These are phyloP conservation scores for Diarsia rubi DNA, from an alignment of 2,888 invertebrate species.

Conservation along the genomic window DNA sequence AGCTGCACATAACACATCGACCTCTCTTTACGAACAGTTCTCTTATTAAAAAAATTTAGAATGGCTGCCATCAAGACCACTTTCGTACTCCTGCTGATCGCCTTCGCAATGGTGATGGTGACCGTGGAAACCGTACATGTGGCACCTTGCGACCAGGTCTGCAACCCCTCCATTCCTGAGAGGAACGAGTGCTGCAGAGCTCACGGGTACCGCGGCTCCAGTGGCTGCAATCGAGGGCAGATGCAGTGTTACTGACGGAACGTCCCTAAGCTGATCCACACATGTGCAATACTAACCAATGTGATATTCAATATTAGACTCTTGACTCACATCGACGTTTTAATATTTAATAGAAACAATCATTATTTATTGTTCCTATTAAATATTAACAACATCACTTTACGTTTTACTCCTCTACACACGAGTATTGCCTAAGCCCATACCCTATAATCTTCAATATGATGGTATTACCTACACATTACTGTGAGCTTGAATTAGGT, in stretches of 20 bases:
- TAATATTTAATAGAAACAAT: no score
- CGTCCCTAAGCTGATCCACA: not conserved
- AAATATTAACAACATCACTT: no score
- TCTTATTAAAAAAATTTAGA: conserved; percentile 7
- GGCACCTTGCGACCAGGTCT: conserved; percentile 37
- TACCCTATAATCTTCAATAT: no score
- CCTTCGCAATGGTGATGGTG: conserved; percentile 48
- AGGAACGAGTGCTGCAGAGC: conserved; percentile 43
- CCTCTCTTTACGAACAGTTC: conserved; percentile 24
- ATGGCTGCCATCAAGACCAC: conserved; percentile 42
- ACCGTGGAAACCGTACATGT: conserved; percentile 22
- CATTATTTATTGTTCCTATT: no score
- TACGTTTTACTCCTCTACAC: no score
- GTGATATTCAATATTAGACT: no score
- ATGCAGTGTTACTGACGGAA: conserved; percentile 24
- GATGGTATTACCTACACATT: no score
- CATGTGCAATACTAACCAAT: no score
- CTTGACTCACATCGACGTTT: no score
- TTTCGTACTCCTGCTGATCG: conserved; percentile 39
- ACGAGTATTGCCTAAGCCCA: no score
- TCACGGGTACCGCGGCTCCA: conserved; percentile 17
- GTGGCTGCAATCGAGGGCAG: not conserved
- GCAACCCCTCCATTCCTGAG: conserved; percentile 2
- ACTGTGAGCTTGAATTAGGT: no score
- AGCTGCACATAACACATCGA: conserved; percentile 13